Conservation (phyloP, 2,888 invertebrate genomes). For the Mantis religiosa region DNA sequence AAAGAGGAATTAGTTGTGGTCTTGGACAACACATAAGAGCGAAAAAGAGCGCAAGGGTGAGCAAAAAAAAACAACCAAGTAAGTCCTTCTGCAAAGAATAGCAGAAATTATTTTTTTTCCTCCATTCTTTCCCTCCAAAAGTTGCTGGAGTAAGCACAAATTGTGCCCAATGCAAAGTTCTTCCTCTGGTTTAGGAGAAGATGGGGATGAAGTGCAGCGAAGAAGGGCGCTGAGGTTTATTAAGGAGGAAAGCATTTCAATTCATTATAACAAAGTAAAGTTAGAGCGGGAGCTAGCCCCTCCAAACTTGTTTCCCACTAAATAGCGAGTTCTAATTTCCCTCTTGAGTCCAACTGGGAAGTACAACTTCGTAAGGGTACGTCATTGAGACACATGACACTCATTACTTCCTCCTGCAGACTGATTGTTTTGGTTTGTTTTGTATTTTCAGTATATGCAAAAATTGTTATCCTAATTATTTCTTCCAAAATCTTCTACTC, state of each 20-base stretch:
- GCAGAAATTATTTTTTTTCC: not conserved
- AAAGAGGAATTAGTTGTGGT: slow-evolving; percentile 7
- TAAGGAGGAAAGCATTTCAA: slow-evolving; percentile 9
- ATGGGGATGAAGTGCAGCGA: not conserved
- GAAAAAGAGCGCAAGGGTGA: not conserved
- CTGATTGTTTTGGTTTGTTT: not conserved
- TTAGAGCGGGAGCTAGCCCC: not conserved
- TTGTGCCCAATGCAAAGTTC: not conserved
- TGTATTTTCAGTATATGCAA: not conserved
- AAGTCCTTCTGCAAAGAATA: not conserved
- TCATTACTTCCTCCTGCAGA: not conserved
- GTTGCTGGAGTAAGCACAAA: slow-evolving; percentile 1
- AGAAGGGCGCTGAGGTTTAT: not conserved
- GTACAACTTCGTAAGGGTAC: not conserved
- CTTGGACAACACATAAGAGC: not conserved
- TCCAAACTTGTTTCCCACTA: not conserved
- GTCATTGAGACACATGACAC: not conserved
- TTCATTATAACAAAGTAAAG: slow-evolving; percentile 12
- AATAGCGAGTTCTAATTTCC: not conserved
- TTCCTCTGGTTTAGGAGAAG: not conserved
- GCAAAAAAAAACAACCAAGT: not conserved
- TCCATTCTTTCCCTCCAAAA: not conserved
- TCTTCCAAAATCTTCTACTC: not conserved
- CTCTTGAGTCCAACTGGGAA: not conserved
- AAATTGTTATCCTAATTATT: not conserved